Evolutionary conservation across 1,140 invertebrate species (phyloP).

Genomic region (Drosophila neocordata): DNA sequence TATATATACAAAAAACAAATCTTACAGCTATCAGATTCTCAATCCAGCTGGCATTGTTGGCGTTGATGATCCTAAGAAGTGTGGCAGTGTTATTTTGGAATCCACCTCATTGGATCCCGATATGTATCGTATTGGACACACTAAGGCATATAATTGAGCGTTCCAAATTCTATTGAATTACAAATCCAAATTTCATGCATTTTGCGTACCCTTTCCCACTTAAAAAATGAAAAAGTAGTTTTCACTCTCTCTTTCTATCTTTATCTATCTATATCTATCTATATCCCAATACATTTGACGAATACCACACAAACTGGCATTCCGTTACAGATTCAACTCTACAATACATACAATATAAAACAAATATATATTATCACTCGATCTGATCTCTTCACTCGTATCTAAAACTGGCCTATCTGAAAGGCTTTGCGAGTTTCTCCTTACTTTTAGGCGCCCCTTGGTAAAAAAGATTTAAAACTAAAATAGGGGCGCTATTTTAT

Average conservation of each 20-base stretch:
- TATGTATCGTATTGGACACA: slow-evolving; percentile 97
- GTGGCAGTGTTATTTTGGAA: slow-evolving; percentile 91
- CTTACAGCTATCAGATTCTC: slow-evolving; percentile 97
- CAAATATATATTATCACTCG: slow-evolving; percentile 23
- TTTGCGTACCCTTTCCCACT: slow-evolving; percentile 1
- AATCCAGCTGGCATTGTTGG: slow-evolving; percentile 95
- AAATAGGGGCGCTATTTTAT: slow-evolving; percentile 54
- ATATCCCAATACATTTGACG: slow-evolving; percentile 21
- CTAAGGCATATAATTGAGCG: slow-evolving; percentile 89
- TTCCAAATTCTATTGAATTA: slow-evolving; percentile 28
- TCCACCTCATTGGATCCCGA: slow-evolving; percentile 93
- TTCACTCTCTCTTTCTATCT: slow-evolving; percentile 26
- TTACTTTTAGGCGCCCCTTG: slow-evolving; percentile 54
- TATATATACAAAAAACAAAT: slow-evolving; percentile 41
- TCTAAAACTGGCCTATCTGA: background rate
- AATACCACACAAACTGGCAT: slow-evolving; percentile 11
- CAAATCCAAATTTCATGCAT: slow-evolving; percentile 23
- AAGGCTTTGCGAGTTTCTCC: slow-evolving; percentile 12
- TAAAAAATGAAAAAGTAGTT: slow-evolving; percentile 14
- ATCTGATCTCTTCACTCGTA: slow-evolving; percentile 18
- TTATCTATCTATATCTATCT: slow-evolving; percentile 33
- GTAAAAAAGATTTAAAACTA: slow-evolving; percentile 58
- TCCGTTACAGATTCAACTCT: slow-evolving; percentile 19
- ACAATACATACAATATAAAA: slow-evolving; percentile 37
- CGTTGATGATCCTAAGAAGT: slow-evolving; percentile 92